A percentile compares a stretch with the other conserved stretches of the same genome.
These are phyloP conservation scores for Hippopotamus amphibius DNA, from an alignment of 2,113 vertebrate genomes.

Conservation along the genomic window DNA sequence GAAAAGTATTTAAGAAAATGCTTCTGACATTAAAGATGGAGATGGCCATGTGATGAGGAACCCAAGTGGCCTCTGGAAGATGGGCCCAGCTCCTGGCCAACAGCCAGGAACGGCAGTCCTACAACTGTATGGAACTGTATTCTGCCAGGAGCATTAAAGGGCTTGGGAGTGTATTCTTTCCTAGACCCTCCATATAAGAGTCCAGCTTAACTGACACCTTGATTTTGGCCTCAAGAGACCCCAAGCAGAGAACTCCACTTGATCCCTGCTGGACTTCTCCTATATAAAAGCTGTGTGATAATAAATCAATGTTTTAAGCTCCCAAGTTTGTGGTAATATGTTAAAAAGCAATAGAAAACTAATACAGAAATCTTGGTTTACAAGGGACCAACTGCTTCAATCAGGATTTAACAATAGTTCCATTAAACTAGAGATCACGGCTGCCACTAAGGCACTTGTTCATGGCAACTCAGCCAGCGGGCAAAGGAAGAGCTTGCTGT, in stretches of 20 bases:
- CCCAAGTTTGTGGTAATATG: not conserved
- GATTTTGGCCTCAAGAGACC: not conserved
- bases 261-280: not conserved
- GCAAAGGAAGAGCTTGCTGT: not conserved
- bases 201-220: not conserved
- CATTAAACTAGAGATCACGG: not conserved
- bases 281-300: not conserved
- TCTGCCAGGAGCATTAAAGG: not conserved
- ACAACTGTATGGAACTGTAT: not conserved
- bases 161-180: not conserved
- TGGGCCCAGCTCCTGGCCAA: not conserved
- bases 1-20: not conserved
- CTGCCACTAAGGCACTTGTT: not conserved
- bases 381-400: not conserved
- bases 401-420: not conserved
- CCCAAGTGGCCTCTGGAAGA: not conserved
- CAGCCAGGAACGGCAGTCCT: not conserved
- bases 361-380: not conserved
- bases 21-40: not conserved
- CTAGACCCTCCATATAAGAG: not conserved
- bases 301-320: not conserved
- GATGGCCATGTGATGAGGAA: not conserved
- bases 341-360: not conserved
- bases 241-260: not conserved
- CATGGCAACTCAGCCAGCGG: not conserved